Conservation (phyloP, 2,797 vertebrate species). For the Florisuga fusca region DNA sequence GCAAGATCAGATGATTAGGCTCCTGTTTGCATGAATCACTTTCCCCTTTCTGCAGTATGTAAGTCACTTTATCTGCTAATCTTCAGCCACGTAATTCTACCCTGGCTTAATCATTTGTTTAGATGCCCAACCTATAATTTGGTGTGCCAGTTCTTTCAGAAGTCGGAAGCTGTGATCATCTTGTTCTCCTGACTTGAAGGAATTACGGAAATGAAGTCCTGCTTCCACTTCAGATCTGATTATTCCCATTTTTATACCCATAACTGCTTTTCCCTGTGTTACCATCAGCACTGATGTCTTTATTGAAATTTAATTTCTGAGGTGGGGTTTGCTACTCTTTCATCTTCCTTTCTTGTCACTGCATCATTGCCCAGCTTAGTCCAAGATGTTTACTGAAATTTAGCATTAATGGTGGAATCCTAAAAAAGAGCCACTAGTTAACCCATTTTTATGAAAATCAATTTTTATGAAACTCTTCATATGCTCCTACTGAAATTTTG, state of each 20-base stretch:
- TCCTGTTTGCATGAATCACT: neutral
- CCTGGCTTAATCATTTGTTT: conserved; percentile 13
- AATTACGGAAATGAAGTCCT: neutral
- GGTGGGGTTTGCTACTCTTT: neutral
- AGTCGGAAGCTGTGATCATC: conserved; percentile 26
- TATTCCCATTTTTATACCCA: conserved; percentile 3
- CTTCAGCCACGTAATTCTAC: neutral
- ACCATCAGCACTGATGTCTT: neutral
- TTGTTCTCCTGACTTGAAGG: conserved; percentile 7
- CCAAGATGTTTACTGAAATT: neutral
- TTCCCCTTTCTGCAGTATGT: neutral
- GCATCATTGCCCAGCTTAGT: neutral
- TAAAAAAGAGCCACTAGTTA: neutral
- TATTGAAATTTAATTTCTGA: neutral
- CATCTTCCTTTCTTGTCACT: neutral
- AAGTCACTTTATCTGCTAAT: conserved; percentile 10
- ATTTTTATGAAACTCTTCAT: neutral
- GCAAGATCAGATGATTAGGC: neutral
- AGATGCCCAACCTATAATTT: conserved; percentile 16
- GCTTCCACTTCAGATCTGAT: neutral
- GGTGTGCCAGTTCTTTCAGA: conserved; percentile 21
- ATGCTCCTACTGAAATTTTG: neutral
- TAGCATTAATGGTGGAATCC: neutral
- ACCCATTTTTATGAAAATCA: neutral
- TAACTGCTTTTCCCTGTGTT: neutral